Base-by-base conservation (phyloP, 2,888 invertebrate genomes). In the Mesoligia furuncula region DNA sequence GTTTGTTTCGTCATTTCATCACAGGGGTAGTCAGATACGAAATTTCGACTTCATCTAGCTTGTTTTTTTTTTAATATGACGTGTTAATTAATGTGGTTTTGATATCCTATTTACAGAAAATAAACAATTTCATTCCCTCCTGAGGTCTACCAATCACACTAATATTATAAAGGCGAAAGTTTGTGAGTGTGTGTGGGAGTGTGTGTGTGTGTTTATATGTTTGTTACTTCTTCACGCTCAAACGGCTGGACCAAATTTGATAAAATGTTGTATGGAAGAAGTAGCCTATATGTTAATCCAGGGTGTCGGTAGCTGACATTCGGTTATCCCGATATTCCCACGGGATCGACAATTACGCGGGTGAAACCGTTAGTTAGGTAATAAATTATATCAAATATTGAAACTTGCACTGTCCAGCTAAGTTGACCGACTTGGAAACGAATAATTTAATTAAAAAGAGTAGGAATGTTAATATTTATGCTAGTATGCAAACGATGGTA, bases 361-460 rank as follows among this genome's bases (percentile, higher is more conserved):
- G n/a, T n/a, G n/a, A n/a, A n/a, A n/a, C n/a, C n/a, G n/a, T n/a
- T n/a, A n/a, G n/a, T n/a, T 42, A 42, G 42, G 9, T 80, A 62
- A 48, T 48, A 57, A 74, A 74, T n/a, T 2, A n/a, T 39, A 48
- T 79, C 9, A 48, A 77, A 79, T 83, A 68, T 64, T 71, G 51
- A 67, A 68, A 51, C 9, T 57, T 42, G 6, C 57, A 59, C 45
- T 39, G 13, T 51, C 65, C 61, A 39, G 72, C 2, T 62, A 64
- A 77, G 45, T 51, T 66, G 24, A 59, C 42, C 0, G 2, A 76
- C 39, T 85, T 27, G 42, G 48, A 70, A 85, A 61, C 77, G 70
- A 59, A 31, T 85, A 73, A 77, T 83, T 77, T 36, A 83, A 83
- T 85, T 85, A 73, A 24, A 61, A 66, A 15, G 66, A 85, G 70